These are phyloP conservation scores for Psittacula derbiana DNA, from an alignment of 2,797 vertebrate species.

Conservation along the genomic window DNA sequence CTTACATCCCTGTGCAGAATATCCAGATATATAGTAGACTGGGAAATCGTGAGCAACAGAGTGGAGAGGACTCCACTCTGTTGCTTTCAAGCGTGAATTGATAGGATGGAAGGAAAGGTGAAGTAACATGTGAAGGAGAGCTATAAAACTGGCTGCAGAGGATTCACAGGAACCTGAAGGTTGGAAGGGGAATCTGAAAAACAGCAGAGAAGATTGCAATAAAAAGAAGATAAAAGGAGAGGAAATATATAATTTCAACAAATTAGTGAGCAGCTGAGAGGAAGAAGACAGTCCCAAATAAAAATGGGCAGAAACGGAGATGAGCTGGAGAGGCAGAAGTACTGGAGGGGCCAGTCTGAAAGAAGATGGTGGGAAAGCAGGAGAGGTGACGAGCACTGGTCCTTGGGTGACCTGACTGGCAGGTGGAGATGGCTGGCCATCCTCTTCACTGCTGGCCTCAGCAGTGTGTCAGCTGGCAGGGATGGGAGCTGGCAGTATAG, in stretches of 20 bases:
- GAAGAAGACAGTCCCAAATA: background rate
- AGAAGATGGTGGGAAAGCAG: background rate
- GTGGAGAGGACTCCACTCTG: background rate
- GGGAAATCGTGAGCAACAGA: background rate
- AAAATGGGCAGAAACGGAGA: background rate
- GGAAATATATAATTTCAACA: background rate
- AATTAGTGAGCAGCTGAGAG: background rate
- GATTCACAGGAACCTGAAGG: background rate
- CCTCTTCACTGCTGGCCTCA: background rate
- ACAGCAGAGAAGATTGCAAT: background rate
- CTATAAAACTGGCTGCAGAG: background rate
- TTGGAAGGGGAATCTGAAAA: background rate
- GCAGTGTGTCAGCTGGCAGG: constrained; percentile 5
- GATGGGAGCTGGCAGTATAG: background rate
- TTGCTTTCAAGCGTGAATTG: background rate
- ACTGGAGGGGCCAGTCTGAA: background rate
- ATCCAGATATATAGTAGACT: background rate
- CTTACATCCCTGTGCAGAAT: background rate
- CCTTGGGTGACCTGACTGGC: background rate
- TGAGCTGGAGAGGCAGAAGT: background rate
- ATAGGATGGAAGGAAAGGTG: background rate
- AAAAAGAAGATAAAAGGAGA: background rate
- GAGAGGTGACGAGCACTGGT: background rate
- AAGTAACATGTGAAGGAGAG: background rate
- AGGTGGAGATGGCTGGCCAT: background rate